These are phyloP conservation scores for Sebastes iracundus DNA, from an alignment of 2,797 vertebrate species.

Conservation along the genomic window DNA sequence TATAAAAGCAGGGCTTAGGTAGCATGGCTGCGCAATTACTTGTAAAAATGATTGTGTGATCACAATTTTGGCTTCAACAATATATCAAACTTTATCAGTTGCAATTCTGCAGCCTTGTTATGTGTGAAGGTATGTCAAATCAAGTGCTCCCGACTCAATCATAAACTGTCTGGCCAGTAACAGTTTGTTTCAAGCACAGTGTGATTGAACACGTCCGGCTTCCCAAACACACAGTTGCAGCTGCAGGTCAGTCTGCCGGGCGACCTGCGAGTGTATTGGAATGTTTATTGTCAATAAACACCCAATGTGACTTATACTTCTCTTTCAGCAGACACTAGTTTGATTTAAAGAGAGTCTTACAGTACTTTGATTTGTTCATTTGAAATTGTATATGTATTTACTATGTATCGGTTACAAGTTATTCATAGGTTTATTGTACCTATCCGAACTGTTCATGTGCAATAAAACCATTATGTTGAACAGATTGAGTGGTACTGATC, in stretches of 20 bases:
- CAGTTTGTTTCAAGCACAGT: not conserved
- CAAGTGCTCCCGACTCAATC: not conserved
- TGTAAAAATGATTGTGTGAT: not conserved
- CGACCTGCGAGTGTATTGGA: not conserved
- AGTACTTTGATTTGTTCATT: not conserved
- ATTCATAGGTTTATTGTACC: not conserved
- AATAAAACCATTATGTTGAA: not conserved
- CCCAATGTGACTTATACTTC: not conserved
- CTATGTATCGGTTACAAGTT: too few species aligned
- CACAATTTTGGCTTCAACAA: not conserved
- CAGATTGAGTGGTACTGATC: not conserved
- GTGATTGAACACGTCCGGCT: not conserved
- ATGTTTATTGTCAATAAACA: not conserved
- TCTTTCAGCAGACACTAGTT: not conserved
- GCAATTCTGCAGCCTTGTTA: not conserved
- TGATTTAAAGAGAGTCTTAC: not conserved
- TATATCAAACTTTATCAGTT: not conserved
- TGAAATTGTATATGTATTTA: not conserved
- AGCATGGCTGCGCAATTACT: not conserved
- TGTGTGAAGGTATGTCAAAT: not conserved
- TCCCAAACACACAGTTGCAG: not conserved
- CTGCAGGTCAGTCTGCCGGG: not conserved
- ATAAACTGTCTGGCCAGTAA: not conserved
- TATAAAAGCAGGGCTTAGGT: not conserved
- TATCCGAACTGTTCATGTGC: not conserved